Percentiles rank a stretch among this genome's conserved stretches.
Conservation (phyloP, 2,113 vertebrate species). For the Neolamprologus cancellatus region DNA sequence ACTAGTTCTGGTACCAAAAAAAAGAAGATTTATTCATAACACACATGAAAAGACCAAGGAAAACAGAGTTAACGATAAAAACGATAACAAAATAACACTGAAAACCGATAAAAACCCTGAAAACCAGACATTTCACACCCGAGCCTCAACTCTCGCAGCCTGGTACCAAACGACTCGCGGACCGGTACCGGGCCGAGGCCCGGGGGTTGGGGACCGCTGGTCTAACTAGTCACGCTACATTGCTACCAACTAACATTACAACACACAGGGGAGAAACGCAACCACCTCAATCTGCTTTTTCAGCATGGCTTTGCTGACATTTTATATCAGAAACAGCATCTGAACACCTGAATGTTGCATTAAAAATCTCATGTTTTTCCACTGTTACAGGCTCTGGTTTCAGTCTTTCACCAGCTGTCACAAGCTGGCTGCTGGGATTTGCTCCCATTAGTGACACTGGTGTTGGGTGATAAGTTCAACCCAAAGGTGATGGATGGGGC, state of each 20-base stretch:
- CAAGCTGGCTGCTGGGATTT: not conserved
- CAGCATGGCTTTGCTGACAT: not conserved
- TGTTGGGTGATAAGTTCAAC: not conserved
- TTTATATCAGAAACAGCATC: not conserved
- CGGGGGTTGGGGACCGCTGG: too few relatives aligned
- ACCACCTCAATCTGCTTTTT: not conserved
- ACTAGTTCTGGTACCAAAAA: accelerated
- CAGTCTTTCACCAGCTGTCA: not conserved
- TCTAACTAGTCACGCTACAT: not conserved
- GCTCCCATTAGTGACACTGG: not conserved
- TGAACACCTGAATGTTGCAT: not conserved
- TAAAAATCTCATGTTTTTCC: not conserved
- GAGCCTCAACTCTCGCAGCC: too few relatives aligned
- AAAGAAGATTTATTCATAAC: too few relatives aligned
- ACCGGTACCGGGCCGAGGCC: too few relatives aligned
- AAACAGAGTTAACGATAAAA: accelerated
- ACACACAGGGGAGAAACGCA: accelerated
- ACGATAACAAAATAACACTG: accelerated
- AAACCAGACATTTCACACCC: accelerated
- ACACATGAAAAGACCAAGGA: too few relatives aligned
- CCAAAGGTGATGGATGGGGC: not conserved
- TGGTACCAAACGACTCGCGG: accelerated
- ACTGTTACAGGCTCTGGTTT: not conserved
- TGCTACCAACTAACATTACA: not conserved
- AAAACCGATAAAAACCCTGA: too few relatives aligned